These are phyloP conservation scores for Eurosta solidaginis DNA, from an alignment of 1,140 invertebrate genomes.

Conservation along the genomic window DNA sequence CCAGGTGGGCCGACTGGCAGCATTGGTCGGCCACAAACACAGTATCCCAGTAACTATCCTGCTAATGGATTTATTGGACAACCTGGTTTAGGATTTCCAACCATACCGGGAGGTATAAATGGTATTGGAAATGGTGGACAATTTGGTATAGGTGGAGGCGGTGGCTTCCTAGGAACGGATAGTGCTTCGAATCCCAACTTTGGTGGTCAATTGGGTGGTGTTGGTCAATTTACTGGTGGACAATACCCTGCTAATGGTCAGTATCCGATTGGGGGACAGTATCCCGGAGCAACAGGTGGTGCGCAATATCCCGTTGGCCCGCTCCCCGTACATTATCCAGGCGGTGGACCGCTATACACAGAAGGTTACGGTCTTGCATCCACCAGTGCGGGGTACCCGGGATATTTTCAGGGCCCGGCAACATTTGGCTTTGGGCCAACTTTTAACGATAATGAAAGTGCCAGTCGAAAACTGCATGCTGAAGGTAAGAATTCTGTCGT, in stretches of 20 bases:
- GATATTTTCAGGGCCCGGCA: background rate
- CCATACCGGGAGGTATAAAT: background rate
- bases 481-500: constrained; percentile 49
- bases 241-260: constrained; percentile 35
- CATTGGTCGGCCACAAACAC: constrained; percentile 57
- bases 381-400: background rate
- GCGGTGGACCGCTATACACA: constrained; percentile 41
- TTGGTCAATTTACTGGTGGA: constrained; percentile 33
- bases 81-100: background rate
- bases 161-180: constrained; percentile 37
- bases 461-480: constrained; percentile 13
- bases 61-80: background rate
- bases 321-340: constrained; percentile 33
- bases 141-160: constrained; percentile 9
- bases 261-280: constrained; percentile 42
- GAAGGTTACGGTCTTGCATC: constrained; percentile 48
- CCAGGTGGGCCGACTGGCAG: constrained; percentile 65
- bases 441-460: constrained; percentile 9
- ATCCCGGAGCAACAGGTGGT: constrained; percentile 35
- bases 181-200: constrained; percentile 42
- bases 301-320: constrained; percentile 44
- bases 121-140: background rate
- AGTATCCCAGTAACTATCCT: constrained; percentile 32
- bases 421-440: background rate
- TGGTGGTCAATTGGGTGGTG: constrained; percentile 36